These are phyloP conservation scores for Neria commutata DNA, from an alignment of 2,888 invertebrate genomes.

Conservation along the genomic window DNA sequence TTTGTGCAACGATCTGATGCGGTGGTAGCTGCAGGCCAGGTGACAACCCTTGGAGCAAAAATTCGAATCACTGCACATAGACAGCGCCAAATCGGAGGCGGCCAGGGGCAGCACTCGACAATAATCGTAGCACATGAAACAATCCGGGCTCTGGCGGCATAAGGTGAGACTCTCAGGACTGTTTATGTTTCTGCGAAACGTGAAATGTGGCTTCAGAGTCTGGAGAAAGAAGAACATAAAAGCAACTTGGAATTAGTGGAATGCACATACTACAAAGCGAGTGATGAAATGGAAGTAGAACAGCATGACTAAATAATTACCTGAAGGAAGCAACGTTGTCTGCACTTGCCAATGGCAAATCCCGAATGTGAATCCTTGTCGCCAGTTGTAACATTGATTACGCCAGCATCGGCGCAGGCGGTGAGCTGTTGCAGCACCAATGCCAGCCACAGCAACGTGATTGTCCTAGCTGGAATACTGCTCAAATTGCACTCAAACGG, in stretches of 20 bases:
- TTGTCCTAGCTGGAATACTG: not conserved
- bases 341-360: not conserved
- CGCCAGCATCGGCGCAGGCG: not conserved
- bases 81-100: conserved; percentile 35
- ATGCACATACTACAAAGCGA: not conserved
- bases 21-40: conserved; percentile 40
- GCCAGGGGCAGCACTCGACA: conserved; percentile 41
- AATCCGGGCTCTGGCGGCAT: conserved; percentile 41
- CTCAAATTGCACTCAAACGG: no score
- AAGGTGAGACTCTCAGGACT: conserved; percentile 9
- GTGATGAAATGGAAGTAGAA: no score
- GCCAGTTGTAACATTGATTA: not conserved
- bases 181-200: not conserved
- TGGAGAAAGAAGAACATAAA: no score
- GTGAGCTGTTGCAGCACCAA: not conserved
- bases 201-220: no score
- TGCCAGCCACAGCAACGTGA: not conserved
- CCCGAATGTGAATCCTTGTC: not conserved
- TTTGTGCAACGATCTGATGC: not conserved
- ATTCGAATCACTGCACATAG: conserved; percentile 43
- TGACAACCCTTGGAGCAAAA: conserved; percentile 45
- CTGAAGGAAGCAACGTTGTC: not conserved
- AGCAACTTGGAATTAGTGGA: not conserved
- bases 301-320: not conserved
- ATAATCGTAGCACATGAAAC: conserved; percentile 48